Conservation (phyloP, 2,797 vertebrate genomes). For the Paramormyrops hopkinsi region DNA sequence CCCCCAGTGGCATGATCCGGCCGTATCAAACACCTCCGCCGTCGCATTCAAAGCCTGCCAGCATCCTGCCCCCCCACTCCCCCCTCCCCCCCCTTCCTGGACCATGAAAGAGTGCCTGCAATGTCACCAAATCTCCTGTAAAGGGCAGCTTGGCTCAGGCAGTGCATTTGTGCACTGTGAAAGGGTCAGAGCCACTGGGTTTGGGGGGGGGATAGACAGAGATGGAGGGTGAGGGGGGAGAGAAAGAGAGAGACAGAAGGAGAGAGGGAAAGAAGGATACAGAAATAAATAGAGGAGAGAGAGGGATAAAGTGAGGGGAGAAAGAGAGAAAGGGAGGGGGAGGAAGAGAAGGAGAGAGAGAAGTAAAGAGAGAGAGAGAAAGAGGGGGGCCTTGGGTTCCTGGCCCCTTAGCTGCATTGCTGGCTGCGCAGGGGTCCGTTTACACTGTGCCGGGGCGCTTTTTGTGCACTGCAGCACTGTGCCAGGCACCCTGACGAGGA, state of each 20-base stretch:
- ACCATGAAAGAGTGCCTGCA: slow-evolving; percentile 8
- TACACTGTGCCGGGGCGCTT: neutral
- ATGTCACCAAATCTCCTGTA: slow-evolving; percentile 8
- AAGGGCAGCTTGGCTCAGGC: neutral
- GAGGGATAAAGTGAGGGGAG: neutral
- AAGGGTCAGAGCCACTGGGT: neutral
- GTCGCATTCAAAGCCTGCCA: slow-evolving; percentile 50
- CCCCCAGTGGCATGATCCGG: slow-evolving; percentile 39
- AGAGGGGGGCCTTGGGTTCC: neutral
- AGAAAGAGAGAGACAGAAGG: neutral
- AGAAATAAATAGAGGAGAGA: neutral
- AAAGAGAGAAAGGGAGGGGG: too few relatives aligned
- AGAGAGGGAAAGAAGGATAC: neutral
- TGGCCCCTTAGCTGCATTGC: neutral
- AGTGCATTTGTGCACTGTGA: neutral
- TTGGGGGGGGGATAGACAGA: neutral
- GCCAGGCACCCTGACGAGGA: neutral
- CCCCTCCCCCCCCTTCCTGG: neutral
- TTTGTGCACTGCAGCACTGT: neutral
- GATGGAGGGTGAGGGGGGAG: neutral
- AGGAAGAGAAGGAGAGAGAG: too few relatives aligned
- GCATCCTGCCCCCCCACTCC: slow-evolving; percentile 24
- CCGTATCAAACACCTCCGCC: slow-evolving; percentile 38
- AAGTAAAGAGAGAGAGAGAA: neutral
- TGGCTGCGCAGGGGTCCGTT: neutral